Evolutionary conservation across 2,797 vertebrate genomes (phyloP).

Genomic region (Cryptoblepharus egeriae): DNA sequence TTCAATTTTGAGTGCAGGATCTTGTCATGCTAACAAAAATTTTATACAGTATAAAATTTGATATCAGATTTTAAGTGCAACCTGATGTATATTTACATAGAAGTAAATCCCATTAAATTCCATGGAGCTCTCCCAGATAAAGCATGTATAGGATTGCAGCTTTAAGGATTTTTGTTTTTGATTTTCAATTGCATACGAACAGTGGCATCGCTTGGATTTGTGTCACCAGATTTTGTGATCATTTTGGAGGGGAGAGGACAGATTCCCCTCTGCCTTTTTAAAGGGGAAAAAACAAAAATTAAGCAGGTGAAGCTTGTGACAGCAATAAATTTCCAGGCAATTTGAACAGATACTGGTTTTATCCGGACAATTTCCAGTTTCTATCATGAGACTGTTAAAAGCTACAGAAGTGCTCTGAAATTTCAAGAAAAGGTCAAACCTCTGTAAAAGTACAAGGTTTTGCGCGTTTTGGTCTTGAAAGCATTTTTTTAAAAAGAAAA

Average conservation of each 20-base stretch:
- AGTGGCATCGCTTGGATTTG: too few species aligned
- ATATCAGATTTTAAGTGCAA: too few species aligned
- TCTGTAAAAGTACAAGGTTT: background rate
- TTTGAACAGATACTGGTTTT: background rate
- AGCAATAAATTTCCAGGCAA: background rate
- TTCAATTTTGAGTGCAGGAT: slow-evolving; percentile 1
- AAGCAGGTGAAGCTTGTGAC: background rate
- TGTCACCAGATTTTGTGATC: too few species aligned
- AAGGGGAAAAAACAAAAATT: background rate
- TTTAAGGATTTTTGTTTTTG: background rate
- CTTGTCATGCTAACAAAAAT: background rate
- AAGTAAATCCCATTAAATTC: background rate
- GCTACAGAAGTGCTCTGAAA: background rate
- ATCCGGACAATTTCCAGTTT: background rate
- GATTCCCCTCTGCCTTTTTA: background rate
- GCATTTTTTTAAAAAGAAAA: too few species aligned
- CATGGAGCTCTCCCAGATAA: background rate
- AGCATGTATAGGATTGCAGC: background rate
- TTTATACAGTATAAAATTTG: too few species aligned
- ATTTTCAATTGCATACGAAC: background rate
- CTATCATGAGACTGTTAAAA: background rate
- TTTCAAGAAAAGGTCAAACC: background rate
- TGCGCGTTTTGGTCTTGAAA: background rate
- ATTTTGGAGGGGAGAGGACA: too few species aligned
- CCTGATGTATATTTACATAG: background rate